Evolutionary conservation across 1,140 invertebrate genomes (phyloP).

Genomic region (Fragariocoptes setiger): DNA sequence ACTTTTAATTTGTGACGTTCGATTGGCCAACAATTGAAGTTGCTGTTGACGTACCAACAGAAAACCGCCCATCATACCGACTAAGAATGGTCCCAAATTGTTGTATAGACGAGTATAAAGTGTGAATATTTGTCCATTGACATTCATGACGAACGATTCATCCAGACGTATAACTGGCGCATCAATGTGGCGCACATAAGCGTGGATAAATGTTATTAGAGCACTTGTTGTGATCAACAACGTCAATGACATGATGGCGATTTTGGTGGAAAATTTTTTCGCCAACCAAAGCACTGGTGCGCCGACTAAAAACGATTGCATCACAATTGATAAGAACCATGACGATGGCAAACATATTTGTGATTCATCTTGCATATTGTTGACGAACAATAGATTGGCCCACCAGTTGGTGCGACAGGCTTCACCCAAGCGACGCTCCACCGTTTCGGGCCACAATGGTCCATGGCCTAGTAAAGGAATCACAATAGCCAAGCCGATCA

Average conservation of each 20-base stretch:
- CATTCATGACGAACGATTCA: not conserved
- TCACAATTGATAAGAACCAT: not conserved
- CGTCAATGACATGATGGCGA: not conserved
- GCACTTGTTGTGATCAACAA: not conserved
- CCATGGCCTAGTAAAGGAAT: conserved; percentile 7
- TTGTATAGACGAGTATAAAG: not conserved
- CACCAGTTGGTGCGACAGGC: conserved; percentile 12
- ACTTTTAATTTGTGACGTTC: too few relatives aligned
- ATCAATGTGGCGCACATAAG: not conserved
- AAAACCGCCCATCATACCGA: not conserved
- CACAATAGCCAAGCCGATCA: conserved; percentile 6
- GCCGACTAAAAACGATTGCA: not conserved
- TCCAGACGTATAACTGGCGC: not conserved
- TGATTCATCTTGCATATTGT: conserved; percentile 3
- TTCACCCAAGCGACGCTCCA: conserved; percentile 3
- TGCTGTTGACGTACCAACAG: not conserved
- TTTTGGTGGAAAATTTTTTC: not conserved
- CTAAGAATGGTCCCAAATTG: not conserved
- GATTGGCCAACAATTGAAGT: not conserved
- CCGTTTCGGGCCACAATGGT: conserved; percentile 9
- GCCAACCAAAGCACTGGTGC: not conserved
- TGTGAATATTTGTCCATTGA: not conserved
- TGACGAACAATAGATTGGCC: conserved; percentile 11
- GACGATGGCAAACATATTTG: not conserved
- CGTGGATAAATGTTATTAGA: not conserved